phyloP scores from a whole-genome alignment of 2,113 vertebrate genomes.

The Mustela lutreola region DNA sequence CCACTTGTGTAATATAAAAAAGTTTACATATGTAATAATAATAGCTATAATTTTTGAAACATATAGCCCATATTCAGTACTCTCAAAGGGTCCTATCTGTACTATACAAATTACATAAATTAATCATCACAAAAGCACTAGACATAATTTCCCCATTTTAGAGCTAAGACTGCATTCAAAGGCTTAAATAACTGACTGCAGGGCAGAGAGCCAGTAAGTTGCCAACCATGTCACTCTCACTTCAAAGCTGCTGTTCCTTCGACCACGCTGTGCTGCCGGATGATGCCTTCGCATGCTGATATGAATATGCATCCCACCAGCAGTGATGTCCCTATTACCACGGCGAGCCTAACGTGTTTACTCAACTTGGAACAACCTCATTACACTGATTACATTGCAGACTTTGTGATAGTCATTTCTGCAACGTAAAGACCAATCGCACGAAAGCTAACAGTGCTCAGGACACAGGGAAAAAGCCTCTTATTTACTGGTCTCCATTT shows the following conservation, averaged over 20 bases:
- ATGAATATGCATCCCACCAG: too few species aligned
- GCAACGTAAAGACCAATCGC: background rate
- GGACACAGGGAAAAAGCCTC: background rate
- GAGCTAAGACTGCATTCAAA: background rate
- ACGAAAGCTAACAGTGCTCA: background rate
- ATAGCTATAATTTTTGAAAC: background rate
- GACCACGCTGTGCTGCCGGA: background rate
- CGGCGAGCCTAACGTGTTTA: too few species aligned
- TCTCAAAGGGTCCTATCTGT: background rate
- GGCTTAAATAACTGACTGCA: background rate
- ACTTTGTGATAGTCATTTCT: background rate
- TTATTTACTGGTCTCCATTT: background rate
- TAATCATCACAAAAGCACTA: background rate
- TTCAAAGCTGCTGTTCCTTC: background rate
- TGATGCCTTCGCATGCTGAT: rapidly evolving
- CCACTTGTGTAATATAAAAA: background rate
- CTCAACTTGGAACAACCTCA: background rate
- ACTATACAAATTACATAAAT: background rate
- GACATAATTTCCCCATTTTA: background rate
- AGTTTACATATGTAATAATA: background rate
- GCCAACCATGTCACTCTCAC: background rate
- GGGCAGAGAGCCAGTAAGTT: background rate
- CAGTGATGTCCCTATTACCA: too few species aligned
- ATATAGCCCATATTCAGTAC: background rate
- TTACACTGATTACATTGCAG: background rate